These are phyloP conservation scores for Shargacucullia verbasci DNA, from an alignment of 2,888 invertebrate genomes.

Conservation along the genomic window DNA sequence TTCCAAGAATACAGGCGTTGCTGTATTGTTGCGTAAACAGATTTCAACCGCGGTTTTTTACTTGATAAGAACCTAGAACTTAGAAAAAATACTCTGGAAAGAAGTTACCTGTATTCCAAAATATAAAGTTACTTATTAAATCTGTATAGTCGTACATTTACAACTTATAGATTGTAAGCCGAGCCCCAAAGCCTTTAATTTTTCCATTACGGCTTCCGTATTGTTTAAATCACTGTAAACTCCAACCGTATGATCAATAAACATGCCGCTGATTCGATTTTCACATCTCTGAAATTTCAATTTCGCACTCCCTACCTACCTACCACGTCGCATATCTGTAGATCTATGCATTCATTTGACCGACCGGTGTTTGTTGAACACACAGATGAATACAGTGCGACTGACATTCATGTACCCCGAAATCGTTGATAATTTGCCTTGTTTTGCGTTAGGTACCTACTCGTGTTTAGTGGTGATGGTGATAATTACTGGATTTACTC, in stretches of 20 bases:
- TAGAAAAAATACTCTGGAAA: too few species aligned
- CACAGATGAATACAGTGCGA: slow-evolving; percentile 4
- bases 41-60: too few species aligned
- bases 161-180: too few species aligned
- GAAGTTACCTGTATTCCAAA: too few species aligned
- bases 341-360: slow-evolving; percentile 19
- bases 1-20: too few species aligned
- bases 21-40: too few species aligned
- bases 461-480: too few species aligned
- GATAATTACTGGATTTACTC: too few species aligned
- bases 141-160: too few species aligned
- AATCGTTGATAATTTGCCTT: not conserved
- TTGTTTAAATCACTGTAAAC: slow-evolving; percentile 9
- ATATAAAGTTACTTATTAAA: too few species aligned
- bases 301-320: slow-evolving; percentile 15
- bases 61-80: too few species aligned
- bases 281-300: slow-evolving; percentile 30
- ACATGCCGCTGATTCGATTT: not conserved
- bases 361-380: not conserved
- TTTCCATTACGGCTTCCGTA: not conserved
- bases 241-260: slow-evolving; percentile 6
- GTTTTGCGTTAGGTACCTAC: too few species aligned
- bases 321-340: slow-evolving; percentile 8
- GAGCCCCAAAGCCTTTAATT: not conserved
- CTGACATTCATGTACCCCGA: not conserved